Evolutionary conservation across 1,140 invertebrate species (phyloP).

Genomic region (Diorhabda elongata): DNA sequence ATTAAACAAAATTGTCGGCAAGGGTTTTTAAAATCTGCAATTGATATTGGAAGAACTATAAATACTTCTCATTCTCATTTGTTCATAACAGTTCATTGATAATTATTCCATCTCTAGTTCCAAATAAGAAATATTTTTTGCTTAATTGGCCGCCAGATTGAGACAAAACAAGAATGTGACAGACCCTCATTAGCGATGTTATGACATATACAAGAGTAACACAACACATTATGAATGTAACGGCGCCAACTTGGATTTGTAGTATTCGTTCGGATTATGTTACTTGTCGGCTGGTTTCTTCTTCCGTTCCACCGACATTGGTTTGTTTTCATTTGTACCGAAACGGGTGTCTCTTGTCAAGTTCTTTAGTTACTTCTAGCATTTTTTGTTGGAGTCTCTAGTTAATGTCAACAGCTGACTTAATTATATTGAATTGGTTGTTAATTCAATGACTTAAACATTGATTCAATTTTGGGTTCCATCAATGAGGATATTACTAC

Average conservation of each 20-base stretch:
- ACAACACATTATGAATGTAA: conserved; percentile 12
- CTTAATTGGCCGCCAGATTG: conserved; percentile 17
- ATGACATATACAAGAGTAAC: conserved; percentile 20
- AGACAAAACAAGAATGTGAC: conserved; percentile 16
- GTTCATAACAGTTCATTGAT: no score
- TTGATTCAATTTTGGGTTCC: no score
- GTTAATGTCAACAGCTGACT: no score
- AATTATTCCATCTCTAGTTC: not conserved
- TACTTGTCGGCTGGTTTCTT: not conserved
- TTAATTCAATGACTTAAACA: no score
- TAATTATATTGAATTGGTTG: no score
- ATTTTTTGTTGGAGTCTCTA: not conserved
- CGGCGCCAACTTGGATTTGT: conserved; percentile 15
- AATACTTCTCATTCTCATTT: no score
- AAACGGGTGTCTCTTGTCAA: not conserved
- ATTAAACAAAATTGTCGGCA: no score
- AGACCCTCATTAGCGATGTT: conserved; percentile 22
- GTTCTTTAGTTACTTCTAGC: not conserved
- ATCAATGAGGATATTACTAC: no score
- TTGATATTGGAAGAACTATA: no score
- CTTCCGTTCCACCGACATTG: not conserved
- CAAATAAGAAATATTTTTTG: conserved; percentile 1
- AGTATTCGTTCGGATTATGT: not conserved
- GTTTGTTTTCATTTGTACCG: conserved; percentile 7
- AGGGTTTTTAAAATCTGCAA: no score